Base-by-base conservation (phyloP, 2,888 invertebrate genomes). In the Pachydiplax longipennis region DNA sequence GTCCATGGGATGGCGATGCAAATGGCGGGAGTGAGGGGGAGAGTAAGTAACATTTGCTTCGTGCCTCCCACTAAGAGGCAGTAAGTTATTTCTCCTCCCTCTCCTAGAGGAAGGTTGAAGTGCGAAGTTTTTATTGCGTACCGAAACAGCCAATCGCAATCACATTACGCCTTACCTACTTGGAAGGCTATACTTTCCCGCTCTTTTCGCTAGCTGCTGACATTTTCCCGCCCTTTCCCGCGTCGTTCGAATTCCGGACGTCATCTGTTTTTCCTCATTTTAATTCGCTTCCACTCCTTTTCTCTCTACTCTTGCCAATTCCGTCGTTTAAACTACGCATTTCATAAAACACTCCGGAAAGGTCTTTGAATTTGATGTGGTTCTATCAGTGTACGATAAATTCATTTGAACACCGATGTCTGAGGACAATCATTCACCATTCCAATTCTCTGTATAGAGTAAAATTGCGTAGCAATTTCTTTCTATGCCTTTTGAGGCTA, bases 91-190 rank as follows among this genome's bases (percentile, higher is more conserved):
- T 13, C 81, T 40, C 83, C 83, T 83, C 35, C 53, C 15, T 35
- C 83, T 12, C 25, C 53, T 13, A 48, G 58, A 22, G 25, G 18
- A 31, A 25, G 25, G 83, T 83, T 58, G 58, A 83, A 58, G 53
- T 58, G 83, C 58, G 83, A 83, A 83, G 83, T 83, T 83, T 53
- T 83, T 83, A 83, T 83, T 83, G 83, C 53, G 31, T 35, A 22
- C 83, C 35, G 18, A 15, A 40, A 35, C 31, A 58, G 35, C 83
- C 83, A 53, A 83, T 83, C 83, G 35, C 58, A 58, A 35, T 53
- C 83, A 35, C 83, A 83, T 31, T 58, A 58, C 58, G 31, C 83
- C 53, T 58, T 35, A 73, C 73, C 25, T 73, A 73, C 73, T 73
- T 73, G 73, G 73, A 73, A 25, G 73, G 73, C 73, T 31, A 73